A percentile compares a stretch with the other conserved stretches of the same genome.
These are phyloP conservation scores for Bruchidius siliquastri DNA, from an alignment of 2,888 invertebrate species.

Conservation along the genomic window DNA sequence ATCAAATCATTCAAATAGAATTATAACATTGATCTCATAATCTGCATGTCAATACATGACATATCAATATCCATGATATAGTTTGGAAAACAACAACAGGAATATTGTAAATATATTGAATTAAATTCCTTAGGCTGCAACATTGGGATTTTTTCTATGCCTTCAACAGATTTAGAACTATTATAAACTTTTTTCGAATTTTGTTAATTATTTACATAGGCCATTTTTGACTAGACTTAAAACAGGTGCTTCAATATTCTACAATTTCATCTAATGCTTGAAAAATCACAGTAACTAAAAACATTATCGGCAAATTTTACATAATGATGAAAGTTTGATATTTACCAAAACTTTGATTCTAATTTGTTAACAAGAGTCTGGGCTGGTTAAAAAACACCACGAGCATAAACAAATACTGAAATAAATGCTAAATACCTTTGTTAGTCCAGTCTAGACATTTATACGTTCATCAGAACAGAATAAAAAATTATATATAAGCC, in stretches of 20 bases:
- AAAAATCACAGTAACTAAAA: background rate
- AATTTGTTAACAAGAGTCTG: background rate
- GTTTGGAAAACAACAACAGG: background rate
- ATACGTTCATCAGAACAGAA: too few relatives aligned
- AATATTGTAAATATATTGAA: background rate
- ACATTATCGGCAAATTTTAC: background rate
- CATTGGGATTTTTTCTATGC: background rate
- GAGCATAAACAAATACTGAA: background rate
- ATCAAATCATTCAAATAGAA: background rate
- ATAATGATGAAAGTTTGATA: background rate
- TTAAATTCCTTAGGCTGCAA: background rate
- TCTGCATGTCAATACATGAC: background rate
- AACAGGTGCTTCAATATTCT: constrained; percentile 23
- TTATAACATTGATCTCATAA: background rate
- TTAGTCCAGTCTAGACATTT: background rate
- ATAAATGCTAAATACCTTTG: background rate
- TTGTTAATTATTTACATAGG: constrained; percentile 23
- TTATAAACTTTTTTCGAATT: background rate
- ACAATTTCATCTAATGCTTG: constrained; percentile 8
- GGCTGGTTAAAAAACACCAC: background rate
- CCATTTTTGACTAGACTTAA: constrained; percentile 29
- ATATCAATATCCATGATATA: background rate
- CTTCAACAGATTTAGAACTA: background rate
- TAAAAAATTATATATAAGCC: too few relatives aligned
- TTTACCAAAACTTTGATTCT: background rate